Conservation (phyloP, 2,888 invertebrate genomes). For the Lucinisca nassula region DNA sequence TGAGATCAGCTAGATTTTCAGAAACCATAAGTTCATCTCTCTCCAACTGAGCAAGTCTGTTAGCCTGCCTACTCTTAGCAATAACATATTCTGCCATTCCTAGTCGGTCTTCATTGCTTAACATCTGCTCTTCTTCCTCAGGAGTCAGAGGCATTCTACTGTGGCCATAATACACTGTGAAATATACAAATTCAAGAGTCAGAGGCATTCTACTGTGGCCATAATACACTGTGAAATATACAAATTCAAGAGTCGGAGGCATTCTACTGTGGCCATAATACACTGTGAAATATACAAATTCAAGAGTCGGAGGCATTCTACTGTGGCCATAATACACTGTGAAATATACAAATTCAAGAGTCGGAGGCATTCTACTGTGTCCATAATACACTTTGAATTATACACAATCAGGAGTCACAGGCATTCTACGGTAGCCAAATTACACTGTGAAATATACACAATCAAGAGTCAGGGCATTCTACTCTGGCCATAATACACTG, state of each 20-base stretch:
- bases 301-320: conserved; percentile 80
- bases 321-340: conserved; percentile 79
- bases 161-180: conserved; percentile 79
- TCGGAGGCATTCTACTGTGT: conserved; percentile 79
- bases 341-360: conserved; percentile 47
- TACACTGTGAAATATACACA: no score
- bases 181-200: conserved; percentile 55
- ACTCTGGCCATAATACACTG: no score
- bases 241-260: conserved; percentile 75
- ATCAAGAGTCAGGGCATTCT: no score
- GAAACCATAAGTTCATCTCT: conserved; percentile 81
- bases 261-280: conserved; percentile 79
- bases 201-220: conserved; percentile 80
- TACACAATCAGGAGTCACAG: no score
- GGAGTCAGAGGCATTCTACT: conserved; percentile 80
- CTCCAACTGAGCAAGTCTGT: conserved; percentile 76
- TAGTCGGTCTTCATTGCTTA: conserved; percentile 82
- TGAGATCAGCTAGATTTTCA: conserved; percentile 68
- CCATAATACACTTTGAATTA: conserved; percentile 77
- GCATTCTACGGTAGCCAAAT: no score
- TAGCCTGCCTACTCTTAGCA: conserved; percentile 75
- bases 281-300: conserved; percentile 65
- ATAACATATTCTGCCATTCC: conserved; percentile 84
- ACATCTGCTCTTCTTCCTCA: conserved; percentile 78
- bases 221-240: conserved; percentile 74